Evolutionary conservation across 23 tunicate genomes (phyloP).

Genomic region (Trididemnum nubilum): DNA sequence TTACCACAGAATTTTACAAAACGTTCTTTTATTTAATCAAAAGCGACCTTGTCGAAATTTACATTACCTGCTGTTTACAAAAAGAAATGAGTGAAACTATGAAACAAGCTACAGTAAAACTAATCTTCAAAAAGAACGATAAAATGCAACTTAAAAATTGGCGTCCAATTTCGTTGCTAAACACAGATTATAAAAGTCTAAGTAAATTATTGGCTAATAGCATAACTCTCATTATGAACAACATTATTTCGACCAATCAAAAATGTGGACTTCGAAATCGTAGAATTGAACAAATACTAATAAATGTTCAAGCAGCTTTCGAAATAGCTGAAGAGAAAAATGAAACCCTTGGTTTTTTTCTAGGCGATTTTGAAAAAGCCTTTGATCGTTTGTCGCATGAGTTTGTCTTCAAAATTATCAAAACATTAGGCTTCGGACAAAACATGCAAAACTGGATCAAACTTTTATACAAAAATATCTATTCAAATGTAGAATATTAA

Average conservation of each 20-base stretch:
- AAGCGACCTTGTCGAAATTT: not conserved
- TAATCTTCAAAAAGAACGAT: not conserved
- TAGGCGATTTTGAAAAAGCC: constrained; percentile 12
- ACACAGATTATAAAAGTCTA: constrained; percentile 1
- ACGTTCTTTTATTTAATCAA: not conserved
- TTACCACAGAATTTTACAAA: not conserved
- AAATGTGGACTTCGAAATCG: not conserved
- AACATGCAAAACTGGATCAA: not conserved
- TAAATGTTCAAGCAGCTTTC: not conserved
- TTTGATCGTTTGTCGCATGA: constrained; percentile 10
- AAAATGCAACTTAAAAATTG: constrained; percentile 19
- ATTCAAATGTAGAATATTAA: constrained; percentile 4
- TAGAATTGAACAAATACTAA: not conserved
- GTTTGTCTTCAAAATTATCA: constrained; percentile 13
- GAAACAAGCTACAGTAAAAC: not conserved
- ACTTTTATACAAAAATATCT: not conserved
- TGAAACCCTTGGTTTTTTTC: not conserved
- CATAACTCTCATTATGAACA: not conserved
- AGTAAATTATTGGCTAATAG: constrained; percentile 5
- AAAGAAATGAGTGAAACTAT: not conserved
- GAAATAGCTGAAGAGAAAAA: not conserved
- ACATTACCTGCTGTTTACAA: not conserved
- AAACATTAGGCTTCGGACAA: not conserved
- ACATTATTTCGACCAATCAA: not conserved
- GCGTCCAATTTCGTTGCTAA: not conserved